phyloP scores from a whole-genome alignment of 2,888 invertebrate genomes.

The Anticlea derivata region DNA sequence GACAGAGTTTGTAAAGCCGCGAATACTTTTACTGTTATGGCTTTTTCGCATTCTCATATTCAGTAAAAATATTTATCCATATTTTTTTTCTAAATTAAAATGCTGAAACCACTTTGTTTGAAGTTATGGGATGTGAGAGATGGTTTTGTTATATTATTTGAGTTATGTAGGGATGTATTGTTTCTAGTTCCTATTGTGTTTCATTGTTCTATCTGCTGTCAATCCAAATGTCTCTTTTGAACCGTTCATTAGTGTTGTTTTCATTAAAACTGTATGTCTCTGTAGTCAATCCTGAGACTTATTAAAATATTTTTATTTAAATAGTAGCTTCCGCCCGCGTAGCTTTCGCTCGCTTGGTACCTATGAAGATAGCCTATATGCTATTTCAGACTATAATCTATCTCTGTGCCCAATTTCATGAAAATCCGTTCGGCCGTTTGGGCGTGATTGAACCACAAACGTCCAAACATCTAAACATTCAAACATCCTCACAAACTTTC shows the following conservation, averaged over 20 bases:
- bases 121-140: not conserved
- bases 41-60: not conserved
- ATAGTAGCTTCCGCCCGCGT: no score
- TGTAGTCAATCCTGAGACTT: not conserved
- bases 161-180: slow-evolving; percentile 16
- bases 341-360: no score
- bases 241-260: slow-evolving; percentile 19
- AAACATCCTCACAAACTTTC: no score
- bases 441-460: no score
- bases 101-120: no score
- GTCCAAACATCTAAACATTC: no score
- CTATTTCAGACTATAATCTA: no score
- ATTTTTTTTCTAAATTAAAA: not conserved
- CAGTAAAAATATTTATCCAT: not conserved
- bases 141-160: slow-evolving; percentile 7
- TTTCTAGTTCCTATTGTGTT: slow-evolving; percentile 21
- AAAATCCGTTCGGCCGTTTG: no score
- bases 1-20: not conserved
- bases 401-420: no score
- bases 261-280: slow-evolving; percentile 2
- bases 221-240: slow-evolving; percentile 21
- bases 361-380: no score
- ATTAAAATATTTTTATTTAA: no score
- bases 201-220: slow-evolving; percentile 24
- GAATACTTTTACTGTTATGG: not conserved